Base-by-base conservation (phyloP, 2,797 vertebrate species). In the Ctenochaetus hawaiiensis region DNA sequence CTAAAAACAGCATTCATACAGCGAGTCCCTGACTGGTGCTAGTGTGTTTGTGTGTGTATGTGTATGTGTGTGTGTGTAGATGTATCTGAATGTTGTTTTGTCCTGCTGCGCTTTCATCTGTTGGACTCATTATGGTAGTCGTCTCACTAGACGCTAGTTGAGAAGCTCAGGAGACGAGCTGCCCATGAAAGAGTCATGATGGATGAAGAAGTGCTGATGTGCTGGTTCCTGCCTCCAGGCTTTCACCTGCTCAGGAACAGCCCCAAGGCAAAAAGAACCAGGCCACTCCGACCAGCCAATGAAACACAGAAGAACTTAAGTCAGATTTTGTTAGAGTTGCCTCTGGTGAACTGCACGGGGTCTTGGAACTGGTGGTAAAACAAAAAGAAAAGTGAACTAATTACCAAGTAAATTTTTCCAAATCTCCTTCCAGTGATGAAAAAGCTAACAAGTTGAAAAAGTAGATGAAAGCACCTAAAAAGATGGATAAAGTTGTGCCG, bases 31-130 rank as follows among this genome's bases (percentile, higher is more conserved):
- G 82, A 87, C 72, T 78, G 57, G 54, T 62, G 62, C 54, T 52
- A 37, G 59, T 75, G 81, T 56, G 49, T 47, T 34, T 58, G 39
- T 69, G 67, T 53, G 20, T 63, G 51, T 43, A 22, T 52, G 68
- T 37, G 39, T 34, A 34, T 58, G 30, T 69, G 67, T 59, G 30
- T 12, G 20, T 10, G 48, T 53, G 48, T 45, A 70, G 80, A 80
- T 83, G 71, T 83, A 81, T 83, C 67, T 83, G 66, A 80, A 72
- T 75, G 80, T 81, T 89, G 89, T 84, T 81, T 85, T 77, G 80
- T 90, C 92, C 86, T 77, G 85, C 90, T 92, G 91, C 58, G 89
- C 91, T 88, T 92, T 92, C 91, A 89, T 92, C 91, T 91, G 87
- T 83, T 86, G 90, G 84, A 82, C 84, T 93, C 88, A 92, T 94